A percentile compares a stretch with the other conserved stretches of the same genome.
Conservation (phyloP, 1,140 invertebrate species). For the Tetragonula clypearis region DNA sequence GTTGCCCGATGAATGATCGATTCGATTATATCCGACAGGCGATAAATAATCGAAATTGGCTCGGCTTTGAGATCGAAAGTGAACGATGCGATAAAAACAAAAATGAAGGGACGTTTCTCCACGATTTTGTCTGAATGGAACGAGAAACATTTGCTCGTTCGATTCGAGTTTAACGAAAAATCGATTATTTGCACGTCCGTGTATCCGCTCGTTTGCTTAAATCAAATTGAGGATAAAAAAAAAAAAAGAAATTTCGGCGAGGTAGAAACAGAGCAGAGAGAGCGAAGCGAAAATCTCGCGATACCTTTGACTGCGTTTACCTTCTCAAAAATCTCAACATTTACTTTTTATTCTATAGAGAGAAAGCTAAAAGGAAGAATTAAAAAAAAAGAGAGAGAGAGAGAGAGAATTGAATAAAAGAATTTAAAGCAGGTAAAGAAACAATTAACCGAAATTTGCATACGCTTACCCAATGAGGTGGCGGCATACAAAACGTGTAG, state of each 20-base stretch:
- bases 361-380: neutral
- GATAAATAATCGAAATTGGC: no score
- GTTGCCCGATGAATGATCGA: no score
- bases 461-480: constrained; percentile 60
- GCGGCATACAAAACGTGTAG: constrained; percentile 63
- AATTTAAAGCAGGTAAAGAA: neutral
- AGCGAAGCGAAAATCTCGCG: no score
- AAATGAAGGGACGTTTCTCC: no score
- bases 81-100: neutral
- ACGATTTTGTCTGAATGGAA: neutral
- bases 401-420: neutral
- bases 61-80: no score
- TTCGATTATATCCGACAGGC: no score
- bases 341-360: neutral
- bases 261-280: no score
- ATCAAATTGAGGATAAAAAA: neutral
- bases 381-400: no score
- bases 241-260: no score
- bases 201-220: neutral
- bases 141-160: neutral
- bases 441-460: neutral
- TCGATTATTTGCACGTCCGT: neutral
- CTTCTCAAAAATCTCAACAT: neutral
- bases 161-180: neutral
- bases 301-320: no score